Percentiles rank a stretch among this genome's conserved stretches.
These are phyloP conservation scores for Hydrocynus forskahlii DNA, from an alignment of 2,797 vertebrate genomes.

Conservation along the genomic window DNA sequence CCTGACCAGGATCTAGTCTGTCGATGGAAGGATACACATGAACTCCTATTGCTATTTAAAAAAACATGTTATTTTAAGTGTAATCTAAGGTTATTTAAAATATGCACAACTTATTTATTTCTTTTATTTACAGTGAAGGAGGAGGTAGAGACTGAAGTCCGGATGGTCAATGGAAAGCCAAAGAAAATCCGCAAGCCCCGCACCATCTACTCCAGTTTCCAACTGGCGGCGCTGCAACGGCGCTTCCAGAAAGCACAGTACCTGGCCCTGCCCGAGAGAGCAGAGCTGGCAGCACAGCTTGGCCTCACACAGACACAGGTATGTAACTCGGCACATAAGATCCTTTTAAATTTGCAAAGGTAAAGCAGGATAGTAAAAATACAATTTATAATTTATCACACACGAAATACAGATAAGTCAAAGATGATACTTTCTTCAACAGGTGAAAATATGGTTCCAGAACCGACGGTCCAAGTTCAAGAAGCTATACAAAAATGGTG, in stretches of 20 bases:
- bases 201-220: conserved; percentile 98
- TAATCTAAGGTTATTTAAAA: neutral
- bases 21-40: too few relatives aligned
- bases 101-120: neutral
- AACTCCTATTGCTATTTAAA: too few relatives aligned
- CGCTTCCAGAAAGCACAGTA: conserved; percentile 98
- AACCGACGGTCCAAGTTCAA: conserved; percentile 98
- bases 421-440: neutral
- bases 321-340: neutral
- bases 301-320: conserved; percentile 98
- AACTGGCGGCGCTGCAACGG: conserved; percentile 94
- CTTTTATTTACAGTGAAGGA: conserved; percentile 83
- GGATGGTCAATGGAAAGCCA: conserved; percentile 98
- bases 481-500: conserved; percentile 98
- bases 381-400: neutral
- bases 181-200: conserved; percentile 98
- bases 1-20: neutral
- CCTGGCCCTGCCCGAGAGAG: conserved; percentile 93
- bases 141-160: conserved; percentile 94
- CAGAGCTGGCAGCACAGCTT: conserved; percentile 93
- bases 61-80: too few relatives aligned
- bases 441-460: conserved; percentile 99
- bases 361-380: neutral
- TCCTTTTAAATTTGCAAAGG: neutral
- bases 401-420: neutral